phyloP scores from a whole-genome alignment of 2,797 vertebrate species.

The Clarias fuscus region DNA sequence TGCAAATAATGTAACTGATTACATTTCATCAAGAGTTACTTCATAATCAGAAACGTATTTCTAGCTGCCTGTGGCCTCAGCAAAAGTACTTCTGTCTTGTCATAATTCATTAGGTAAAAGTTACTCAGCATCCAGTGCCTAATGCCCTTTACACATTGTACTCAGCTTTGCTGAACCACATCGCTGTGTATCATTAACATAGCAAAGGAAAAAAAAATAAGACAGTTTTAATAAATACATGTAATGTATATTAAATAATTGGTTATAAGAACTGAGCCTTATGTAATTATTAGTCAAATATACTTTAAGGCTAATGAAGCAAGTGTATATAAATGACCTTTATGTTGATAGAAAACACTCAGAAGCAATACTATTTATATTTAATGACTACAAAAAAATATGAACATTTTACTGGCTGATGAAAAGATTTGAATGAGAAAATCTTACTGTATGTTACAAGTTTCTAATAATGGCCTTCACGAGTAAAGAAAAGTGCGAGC shows the following conservation, averaged over 20 bases:
- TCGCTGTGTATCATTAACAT: background rate
- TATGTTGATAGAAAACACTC: background rate
- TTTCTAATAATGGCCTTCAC: background rate
- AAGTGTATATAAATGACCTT: background rate
- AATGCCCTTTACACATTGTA: background rate
- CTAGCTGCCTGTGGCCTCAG: background rate
- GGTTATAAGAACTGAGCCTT: background rate
- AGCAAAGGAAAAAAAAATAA: background rate
- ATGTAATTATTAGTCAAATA: background rate
- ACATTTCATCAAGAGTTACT: background rate
- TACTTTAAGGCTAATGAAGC: background rate
- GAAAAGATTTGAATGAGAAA: background rate
- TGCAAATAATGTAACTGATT: background rate
- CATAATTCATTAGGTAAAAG: too few relatives aligned
- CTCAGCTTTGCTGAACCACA: background rate
- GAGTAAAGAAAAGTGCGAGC: background rate
- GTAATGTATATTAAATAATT: too few relatives aligned
- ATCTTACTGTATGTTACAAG: background rate
- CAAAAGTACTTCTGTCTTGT: background rate
- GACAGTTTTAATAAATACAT: background rate
- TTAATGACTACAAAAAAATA: background rate
- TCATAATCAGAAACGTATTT: background rate
- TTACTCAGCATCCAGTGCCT: background rate
- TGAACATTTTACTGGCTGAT: background rate
- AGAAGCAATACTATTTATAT: background rate